Evolutionary conservation across 2,888 invertebrate genomes (phyloP), one percentile per base, ranked within the genome.

Genomic region (Orchestes rusci): DNA sequence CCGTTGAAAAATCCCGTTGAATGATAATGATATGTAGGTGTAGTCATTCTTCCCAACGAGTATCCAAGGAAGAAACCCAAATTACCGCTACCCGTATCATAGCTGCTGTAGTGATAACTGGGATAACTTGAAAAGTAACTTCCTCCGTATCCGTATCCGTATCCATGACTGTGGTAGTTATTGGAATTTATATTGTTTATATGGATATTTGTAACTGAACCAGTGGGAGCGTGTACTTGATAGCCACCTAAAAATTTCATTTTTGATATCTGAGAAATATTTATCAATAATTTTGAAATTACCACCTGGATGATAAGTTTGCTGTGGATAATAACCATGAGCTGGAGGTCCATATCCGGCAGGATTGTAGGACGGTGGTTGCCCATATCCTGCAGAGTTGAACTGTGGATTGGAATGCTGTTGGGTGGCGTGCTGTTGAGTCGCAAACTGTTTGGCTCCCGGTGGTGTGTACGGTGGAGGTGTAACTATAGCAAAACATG

Each of bases 31-130:
- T 48, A 61, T 3, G 59, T 60, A 4, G 63, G 63, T 3, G 61
- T 61, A 17, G 58, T 60, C 4, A 63, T 10, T 50, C 55, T 56
- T 4, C 55, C 63, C 19, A 63, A 33, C 5, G 59, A 56, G 39
- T 63, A 63, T 2, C 63, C 63, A 3, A 63, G 49, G 52, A 59
- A 63, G 40, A 63, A 62, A 3, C 63, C 63, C 20, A 63, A 45
- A 17, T 56, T 52, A 7, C 59, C 57, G 52, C 60, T 61, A n/a
- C 63, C 63, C 10, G 57, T 56, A 39, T 61, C 59, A 13, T 45
- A 40, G 4, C 45, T 39, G 10, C 53, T 49, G 48, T 63, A 63
- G 27, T 54, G 54, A 33, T 63, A 62, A 4, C 54, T 51, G 12
- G 59, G 57, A 32, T 50, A 46, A 18, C 39, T 33, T 5, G 49